phyloP scores from a whole-genome alignment of 2,113 vertebrate genomes.

The Odocoileus hemionus region DNA sequence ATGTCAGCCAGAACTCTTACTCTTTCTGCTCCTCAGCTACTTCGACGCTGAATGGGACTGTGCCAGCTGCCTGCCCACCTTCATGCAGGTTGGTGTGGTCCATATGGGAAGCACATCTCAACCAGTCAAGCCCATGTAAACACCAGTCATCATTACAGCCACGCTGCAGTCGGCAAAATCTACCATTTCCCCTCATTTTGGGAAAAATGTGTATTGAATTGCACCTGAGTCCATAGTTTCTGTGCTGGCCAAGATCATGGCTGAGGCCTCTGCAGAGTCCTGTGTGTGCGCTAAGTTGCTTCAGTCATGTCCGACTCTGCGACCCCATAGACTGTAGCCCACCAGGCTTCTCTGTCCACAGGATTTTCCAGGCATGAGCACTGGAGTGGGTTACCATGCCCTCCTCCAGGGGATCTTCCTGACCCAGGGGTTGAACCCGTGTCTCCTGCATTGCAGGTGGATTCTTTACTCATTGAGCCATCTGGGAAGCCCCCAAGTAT shows the following conservation, averaged over 20 bases:
- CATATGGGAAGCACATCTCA: background rate
- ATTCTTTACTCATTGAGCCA: background rate
- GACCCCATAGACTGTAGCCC: background rate
- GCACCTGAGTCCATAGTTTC: background rate
- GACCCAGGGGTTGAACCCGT: background rate
- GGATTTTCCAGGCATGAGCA: background rate
- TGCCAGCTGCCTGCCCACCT: accelerated
- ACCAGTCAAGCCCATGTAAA: background rate
- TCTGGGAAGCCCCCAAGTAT: background rate
- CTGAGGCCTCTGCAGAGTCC: background rate
- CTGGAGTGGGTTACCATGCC: background rate
- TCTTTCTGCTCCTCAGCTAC: background rate
- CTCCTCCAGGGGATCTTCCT: background rate
- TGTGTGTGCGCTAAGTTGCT: background rate
- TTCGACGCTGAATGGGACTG: background rate
- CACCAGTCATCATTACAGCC: background rate
- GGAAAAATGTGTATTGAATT: background rate
- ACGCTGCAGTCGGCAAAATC: background rate
- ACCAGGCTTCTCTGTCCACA: background rate
- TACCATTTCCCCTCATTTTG: background rate
- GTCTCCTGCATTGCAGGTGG: background rate
- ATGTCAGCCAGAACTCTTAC: background rate
- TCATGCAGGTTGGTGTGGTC: background rate
- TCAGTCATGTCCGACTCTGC: background rate
- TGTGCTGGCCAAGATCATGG: background rate